These are phyloP conservation scores for Taphrorychus bicolor DNA, from an alignment of 2,888 invertebrate genomes.

Conservation along the genomic window DNA sequence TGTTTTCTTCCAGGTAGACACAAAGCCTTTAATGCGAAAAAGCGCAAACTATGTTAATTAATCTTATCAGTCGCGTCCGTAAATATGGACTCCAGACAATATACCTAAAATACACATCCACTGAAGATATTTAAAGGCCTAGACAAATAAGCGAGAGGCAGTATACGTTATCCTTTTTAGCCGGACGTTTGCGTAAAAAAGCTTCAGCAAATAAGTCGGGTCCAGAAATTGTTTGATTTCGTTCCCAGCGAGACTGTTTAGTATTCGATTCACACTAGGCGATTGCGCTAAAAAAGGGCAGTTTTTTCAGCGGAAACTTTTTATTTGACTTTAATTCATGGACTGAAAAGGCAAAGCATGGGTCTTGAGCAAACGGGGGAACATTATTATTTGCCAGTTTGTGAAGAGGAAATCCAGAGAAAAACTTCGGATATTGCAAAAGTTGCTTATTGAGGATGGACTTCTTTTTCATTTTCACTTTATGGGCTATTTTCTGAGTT, in stretches of 20 bases:
- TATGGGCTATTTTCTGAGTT: background rate
- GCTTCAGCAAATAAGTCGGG: conserved; percentile 19
- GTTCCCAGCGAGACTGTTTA: conserved; percentile 22
- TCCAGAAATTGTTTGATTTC: conserved; percentile 32
- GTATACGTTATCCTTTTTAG: conserved; percentile 10
- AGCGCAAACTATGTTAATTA: no score
- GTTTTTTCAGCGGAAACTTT: conserved; percentile 35
- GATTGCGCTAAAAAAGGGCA: conserved; percentile 34
- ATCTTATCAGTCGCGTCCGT: background rate
- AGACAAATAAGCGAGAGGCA: conserved; percentile 14
- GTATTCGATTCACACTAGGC: conserved; percentile 37
- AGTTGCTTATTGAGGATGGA: conserved; percentile 7
- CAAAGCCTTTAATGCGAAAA: no score
- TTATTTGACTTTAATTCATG: conserved; percentile 40
- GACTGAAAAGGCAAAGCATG: conserved; percentile 28
- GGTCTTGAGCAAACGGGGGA: conserved; percentile 28
- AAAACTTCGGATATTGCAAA: conserved; percentile 12
- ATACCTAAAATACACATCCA: background rate
- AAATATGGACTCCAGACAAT: background rate
- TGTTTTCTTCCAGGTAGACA: no score
- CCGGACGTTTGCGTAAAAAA: conserved; percentile 14
- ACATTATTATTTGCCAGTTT: conserved; percentile 35
- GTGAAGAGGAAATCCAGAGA: conserved; percentile 5
- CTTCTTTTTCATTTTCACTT: background rate
- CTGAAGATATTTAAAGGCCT: conserved; percentile 5